phyloP scores from a whole-genome alignment of 2,113 vertebrate genomes.

The Callionymus lyra region DNA sequence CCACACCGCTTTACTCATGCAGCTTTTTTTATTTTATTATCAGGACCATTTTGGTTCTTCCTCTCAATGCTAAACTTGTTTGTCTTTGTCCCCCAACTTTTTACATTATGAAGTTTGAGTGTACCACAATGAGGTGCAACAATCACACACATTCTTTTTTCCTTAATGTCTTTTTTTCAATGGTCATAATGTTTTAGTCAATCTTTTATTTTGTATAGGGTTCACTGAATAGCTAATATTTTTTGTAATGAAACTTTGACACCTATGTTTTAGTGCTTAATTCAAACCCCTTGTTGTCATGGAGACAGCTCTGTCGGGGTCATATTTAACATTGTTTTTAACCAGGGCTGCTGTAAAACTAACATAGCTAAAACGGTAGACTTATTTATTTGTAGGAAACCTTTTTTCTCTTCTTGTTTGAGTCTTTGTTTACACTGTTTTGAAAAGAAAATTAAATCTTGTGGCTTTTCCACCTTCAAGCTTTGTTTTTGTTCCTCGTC shows the following conservation, averaged over 20 bases:
- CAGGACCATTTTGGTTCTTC: no score
- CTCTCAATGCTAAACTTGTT: no score
- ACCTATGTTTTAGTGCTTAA: not conserved
- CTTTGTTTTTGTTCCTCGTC: constrained; percentile 15
- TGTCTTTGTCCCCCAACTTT: no score
- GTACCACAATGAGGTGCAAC: not conserved
- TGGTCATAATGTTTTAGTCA: no score
- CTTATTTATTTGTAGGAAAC: constrained; percentile 62
- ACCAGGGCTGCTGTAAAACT: constrained; percentile 24
- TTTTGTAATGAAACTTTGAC: not conserved
- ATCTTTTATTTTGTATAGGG: constrained; percentile 2
- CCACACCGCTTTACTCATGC: no score
- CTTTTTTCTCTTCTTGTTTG: constrained; percentile 34
- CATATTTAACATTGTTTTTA: no score
- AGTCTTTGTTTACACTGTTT: constrained; percentile 49
- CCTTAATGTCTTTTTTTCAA: constrained; percentile 4
- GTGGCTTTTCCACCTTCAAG: constrained; percentile 29
- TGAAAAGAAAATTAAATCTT: constrained; percentile 52
- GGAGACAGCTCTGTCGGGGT: not conserved
- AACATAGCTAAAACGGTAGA: constrained; percentile 45
- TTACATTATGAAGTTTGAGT: no score
- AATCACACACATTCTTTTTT: constrained; percentile 1
- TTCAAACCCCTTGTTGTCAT: not conserved
- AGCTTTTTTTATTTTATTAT: no score
- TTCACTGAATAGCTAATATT: constrained; percentile 5